Conservation (phyloP, 2,888 invertebrate genomes). For the Heliconius ismenius region DNA sequence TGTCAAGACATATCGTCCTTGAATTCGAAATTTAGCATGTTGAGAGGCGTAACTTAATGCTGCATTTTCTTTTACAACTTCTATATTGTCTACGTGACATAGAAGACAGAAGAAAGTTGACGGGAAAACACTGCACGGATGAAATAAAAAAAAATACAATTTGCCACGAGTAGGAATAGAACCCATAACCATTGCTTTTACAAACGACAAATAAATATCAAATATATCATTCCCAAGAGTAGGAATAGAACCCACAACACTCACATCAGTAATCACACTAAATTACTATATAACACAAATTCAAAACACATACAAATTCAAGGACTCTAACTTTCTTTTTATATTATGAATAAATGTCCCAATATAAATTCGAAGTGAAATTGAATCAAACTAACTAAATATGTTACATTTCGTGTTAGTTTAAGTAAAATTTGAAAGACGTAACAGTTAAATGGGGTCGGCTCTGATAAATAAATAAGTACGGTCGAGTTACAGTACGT, state of each 20-base stretch:
- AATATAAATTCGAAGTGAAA: constrained; percentile 2
- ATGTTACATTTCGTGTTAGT: constrained; percentile 15
- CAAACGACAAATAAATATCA: neutral
- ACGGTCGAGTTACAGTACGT: constrained; percentile 12
- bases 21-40: neutral
- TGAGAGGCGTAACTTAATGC: neutral
- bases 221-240: neutral
- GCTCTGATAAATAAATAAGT: constrained; percentile 28
- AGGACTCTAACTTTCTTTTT: neutral
- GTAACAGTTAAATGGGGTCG: constrained; percentile 30
- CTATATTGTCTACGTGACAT: neutral
- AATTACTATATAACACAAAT: neutral
- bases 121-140: too few species aligned
- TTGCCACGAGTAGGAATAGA: neutral
- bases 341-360: neutral
- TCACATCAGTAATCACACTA: too few species aligned
- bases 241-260: too few species aligned
- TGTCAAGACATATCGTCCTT: neutral
- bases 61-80: neutral
- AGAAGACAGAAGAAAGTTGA: too few species aligned
- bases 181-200: neutral
- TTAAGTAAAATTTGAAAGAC: constrained; percentile 28
- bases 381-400: neutral
- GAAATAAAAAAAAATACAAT: too few species aligned
- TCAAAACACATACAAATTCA: neutral